phyloP scores from a whole-genome alignment of 2,797 vertebrate species.

The Bryconaethiops microstoma region DNA sequence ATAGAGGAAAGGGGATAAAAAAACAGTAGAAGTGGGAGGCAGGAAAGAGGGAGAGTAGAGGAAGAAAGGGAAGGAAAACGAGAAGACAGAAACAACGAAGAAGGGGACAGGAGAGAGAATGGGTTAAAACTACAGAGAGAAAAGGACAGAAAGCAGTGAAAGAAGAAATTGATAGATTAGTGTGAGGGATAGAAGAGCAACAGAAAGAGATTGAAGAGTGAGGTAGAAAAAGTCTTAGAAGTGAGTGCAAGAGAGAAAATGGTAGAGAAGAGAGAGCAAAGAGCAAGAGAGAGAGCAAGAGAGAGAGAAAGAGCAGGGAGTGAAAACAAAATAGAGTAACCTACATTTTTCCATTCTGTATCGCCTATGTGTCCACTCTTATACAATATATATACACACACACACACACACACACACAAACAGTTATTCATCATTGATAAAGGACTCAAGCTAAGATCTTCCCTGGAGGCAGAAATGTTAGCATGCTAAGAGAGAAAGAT shows the following conservation, averaged over 20 bases:
- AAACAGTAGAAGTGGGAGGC: not conserved
- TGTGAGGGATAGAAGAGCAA: too few species aligned
- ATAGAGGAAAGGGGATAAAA: not conserved
- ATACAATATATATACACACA: conserved; percentile 19
- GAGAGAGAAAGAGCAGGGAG: not conserved
- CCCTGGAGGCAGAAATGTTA: conserved; percentile 41
- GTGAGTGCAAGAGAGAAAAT: too few species aligned
- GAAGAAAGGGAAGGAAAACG: too few species aligned
- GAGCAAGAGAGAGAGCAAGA: not conserved
- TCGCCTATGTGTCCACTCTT: conserved; percentile 25
- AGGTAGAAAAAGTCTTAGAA: too few species aligned
- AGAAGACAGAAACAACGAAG: too few species aligned
- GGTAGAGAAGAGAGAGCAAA: too few species aligned
- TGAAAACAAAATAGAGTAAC: not conserved
- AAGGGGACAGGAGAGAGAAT: too few species aligned
- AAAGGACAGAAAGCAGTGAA: too few species aligned
- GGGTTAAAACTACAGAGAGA: too few species aligned
- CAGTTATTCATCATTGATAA: conserved; percentile 45
- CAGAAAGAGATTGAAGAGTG: not conserved
- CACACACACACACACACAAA: conserved; percentile 13
- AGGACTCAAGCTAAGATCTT: conserved; percentile 30
- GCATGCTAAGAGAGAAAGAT: conserved; percentile 21
- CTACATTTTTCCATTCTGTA: conserved; percentile 15
- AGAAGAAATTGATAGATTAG: too few species aligned
- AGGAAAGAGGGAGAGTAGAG: too few species aligned